A percentile compares a stretch with the other conserved stretches of the same genome.
Evolutionary conservation across 2,113 vertebrate genomes (phyloP).

Genomic region (Rousettus leschenaultii): DNA sequence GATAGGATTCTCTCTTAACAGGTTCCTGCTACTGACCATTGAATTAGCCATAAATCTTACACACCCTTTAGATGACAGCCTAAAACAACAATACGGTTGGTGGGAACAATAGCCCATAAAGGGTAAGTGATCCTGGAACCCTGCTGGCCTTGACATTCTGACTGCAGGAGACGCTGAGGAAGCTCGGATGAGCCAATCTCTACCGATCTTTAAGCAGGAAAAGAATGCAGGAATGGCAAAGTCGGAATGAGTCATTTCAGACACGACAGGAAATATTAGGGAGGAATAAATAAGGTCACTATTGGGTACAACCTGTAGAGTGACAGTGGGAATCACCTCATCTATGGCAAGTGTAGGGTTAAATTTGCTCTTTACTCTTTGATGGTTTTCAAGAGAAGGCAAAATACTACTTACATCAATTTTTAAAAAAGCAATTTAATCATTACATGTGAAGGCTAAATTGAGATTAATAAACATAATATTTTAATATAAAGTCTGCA

Average conservation of each 20-base stretch:
- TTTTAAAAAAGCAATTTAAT: not conserved
- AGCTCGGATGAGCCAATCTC: conserved; percentile 68
- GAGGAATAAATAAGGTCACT: conserved; percentile 55
- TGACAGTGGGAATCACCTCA: conserved; percentile 17
- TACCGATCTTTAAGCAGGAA: conserved; percentile 60
- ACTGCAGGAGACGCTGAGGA: conserved; percentile 53
- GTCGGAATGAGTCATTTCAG: conserved; percentile 50
- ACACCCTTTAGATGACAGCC: conserved; percentile 62
- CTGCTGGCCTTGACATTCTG: conserved; percentile 72
- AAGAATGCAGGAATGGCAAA: conserved; percentile 66
- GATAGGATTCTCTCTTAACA: not conserved
- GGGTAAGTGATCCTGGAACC: conserved; percentile 58
- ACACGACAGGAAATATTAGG: conserved; percentile 59
- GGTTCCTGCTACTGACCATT: conserved; percentile 22
- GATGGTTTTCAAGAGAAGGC: conserved; percentile 51
- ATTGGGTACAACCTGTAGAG: conserved; percentile 37
- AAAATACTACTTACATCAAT: not conserved
- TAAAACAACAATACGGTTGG: conserved; percentile 59
- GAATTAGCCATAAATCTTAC: conserved; percentile 27
- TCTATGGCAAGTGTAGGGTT: not conserved
- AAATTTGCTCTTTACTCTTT: conserved; percentile 59
- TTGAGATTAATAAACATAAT: not conserved
- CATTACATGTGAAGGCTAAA: not conserved
- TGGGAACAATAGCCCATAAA: conserved; percentile 73
- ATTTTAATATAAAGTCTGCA: not conserved